Conservation (phyloP, 2,888 invertebrate genomes). For the Muscina levida region DNA sequence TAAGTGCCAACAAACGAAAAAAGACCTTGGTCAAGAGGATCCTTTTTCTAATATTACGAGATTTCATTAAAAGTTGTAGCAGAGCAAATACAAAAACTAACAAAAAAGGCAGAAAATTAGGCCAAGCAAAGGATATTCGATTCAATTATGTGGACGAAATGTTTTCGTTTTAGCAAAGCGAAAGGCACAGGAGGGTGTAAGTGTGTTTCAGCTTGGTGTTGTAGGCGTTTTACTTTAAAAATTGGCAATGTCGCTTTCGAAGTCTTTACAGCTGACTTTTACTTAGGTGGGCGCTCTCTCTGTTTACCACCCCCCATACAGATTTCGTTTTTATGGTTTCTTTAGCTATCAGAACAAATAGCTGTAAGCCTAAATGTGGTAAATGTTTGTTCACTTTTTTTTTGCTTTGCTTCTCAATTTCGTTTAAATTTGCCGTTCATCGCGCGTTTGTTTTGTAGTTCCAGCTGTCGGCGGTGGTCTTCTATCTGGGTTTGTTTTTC, state of each 20-base stretch:
- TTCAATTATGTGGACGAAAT: conserved; percentile 13
- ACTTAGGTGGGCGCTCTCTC: no score
- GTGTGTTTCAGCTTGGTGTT: neutral
- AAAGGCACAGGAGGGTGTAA: neutral
- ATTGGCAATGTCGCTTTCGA: no score
- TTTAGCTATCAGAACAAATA: conserved; percentile 38
- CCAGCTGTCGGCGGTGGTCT: neutral
- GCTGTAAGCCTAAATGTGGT: conserved; percentile 48
- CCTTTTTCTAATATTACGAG: neutral
- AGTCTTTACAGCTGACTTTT: no score
- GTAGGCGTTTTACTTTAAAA: no score
- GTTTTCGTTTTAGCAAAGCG: neutral
- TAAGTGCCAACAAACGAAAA: neutral
- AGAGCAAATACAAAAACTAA: neutral
- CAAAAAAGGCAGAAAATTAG: neutral
- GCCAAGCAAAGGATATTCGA: neutral
- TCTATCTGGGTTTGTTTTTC: neutral
- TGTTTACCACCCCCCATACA: neutral
- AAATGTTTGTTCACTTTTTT: conserved; percentile 40
- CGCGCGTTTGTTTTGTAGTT: neutral
- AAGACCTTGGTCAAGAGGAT: neutral
- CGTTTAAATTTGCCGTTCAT: neutral
- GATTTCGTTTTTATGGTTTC: conserved; percentile 49
- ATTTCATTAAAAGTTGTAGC: conserved; percentile 15
- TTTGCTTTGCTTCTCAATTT: neutral